Evolutionary conservation across 1,140 invertebrate genomes (phyloP).

Genomic region (Drosophila santomea): DNA sequence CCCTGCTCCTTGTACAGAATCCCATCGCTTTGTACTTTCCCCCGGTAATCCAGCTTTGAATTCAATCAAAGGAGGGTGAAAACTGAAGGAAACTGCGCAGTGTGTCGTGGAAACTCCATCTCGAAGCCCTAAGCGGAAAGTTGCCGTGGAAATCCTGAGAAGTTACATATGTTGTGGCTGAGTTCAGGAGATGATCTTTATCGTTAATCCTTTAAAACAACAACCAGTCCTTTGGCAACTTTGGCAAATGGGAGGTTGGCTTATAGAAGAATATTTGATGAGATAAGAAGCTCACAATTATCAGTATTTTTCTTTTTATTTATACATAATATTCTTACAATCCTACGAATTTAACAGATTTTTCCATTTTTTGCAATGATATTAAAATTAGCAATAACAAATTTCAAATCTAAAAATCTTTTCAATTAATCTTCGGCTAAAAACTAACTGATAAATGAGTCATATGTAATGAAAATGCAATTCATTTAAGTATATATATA

Average conservation of each 20-base stretch:
- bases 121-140: slow-evolving; percentile 14
- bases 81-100: slow-evolving; percentile 40
- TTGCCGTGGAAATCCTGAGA: slow-evolving; percentile 44
- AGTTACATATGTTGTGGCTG: slow-evolving; percentile 49
- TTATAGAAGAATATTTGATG: not conserved
- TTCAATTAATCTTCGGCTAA: too few species aligned
- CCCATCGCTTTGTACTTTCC: slow-evolving; percentile 38
- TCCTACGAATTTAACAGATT: too few species aligned
- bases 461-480: too few species aligned
- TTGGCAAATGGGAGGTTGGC: not conserved
- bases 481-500: too few species aligned
- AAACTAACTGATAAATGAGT: too few species aligned
- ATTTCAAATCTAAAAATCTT: too few species aligned
- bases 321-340: too few species aligned
- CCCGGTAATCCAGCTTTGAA: slow-evolving; percentile 58
- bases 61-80: slow-evolving; percentile 55
- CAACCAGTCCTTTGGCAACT: slow-evolving; percentile 2
- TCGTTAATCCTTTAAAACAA: not conserved
- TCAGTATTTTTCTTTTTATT: too few species aligned
- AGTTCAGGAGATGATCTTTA: slow-evolving; percentile 37
- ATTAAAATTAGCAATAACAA: too few species aligned
- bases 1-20: slow-evolving; percentile 43
- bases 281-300: not conserved
- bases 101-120: slow-evolving; percentile 25
- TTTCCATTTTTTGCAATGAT: too few species aligned